Percentiles rank a stretch among this genome's conserved stretches.
Evolutionary conservation across 37 sponge, comb jelly and placozoan genomes (phyloP).

Genomic region (Axinella damicornis): DNA sequence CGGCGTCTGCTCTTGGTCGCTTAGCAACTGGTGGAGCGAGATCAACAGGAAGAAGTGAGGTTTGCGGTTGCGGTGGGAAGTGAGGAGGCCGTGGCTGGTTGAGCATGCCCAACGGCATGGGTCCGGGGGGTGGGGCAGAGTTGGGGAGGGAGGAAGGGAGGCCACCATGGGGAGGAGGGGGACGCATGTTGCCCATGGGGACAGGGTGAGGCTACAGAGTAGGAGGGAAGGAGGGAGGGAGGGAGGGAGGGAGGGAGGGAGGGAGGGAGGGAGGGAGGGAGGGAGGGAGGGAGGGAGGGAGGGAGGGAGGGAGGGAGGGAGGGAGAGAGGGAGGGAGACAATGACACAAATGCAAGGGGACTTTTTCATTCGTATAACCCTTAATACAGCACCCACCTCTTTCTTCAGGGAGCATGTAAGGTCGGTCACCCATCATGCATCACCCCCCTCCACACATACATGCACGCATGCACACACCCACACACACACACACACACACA

Average conservation of each 20-base stretch:
- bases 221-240: background rate
- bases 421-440: too few relatives aligned
- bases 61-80: background rate
- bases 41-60: background rate
- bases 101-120: constrained; percentile 9
- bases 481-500: background rate
- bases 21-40: constrained; percentile 68
- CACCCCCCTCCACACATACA: background rate
- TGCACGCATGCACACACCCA: too few relatives aligned
- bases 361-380: background rate
- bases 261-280: background rate
- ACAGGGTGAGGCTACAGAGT: background rate
- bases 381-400: background rate
- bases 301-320: background rate
- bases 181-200: too few relatives aligned
- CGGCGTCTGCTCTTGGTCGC: constrained; percentile 43
- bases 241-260: background rate
- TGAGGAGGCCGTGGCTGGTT: constrained; percentile 2
- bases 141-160: background rate
- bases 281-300: constrained; percentile 3
- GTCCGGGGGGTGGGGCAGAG: constrained; percentile 11
- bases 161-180: too few relatives aligned
- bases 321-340: constrained; percentile 8
- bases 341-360: too few relatives aligned
- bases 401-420: too few relatives aligned